Evolutionary conservation across 2,888 invertebrate species (phyloP), one percentile per base, ranked within the genome.

Genomic region (Pyrrhosoma nymphula): DNA sequence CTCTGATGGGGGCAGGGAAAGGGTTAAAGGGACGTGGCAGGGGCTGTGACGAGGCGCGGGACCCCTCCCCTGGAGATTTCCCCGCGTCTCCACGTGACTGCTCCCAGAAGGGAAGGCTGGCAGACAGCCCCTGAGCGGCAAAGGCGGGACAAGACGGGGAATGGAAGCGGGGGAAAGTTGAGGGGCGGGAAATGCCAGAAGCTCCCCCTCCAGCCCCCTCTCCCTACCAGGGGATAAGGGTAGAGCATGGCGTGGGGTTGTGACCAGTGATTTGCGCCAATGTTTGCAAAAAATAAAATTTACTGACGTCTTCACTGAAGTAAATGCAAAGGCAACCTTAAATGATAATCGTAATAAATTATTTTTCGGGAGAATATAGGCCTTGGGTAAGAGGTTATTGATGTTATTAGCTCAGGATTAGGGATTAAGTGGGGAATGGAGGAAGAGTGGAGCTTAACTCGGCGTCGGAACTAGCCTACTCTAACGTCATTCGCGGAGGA

Each of bases 51-150:
- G 47, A 47, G 8, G 47, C 47, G 47, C 47, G 47, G 82, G n/a
- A 3, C 12, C 69, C 12, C n/a, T 4, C n/a, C 12, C 69, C 69
- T n/a, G 23, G 69, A 26, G 69, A 69, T 69, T 69, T 69, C 69
- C 26, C 69, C 69, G 69, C 69, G 69, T 26, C 82, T 35, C 1
- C 82, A 35, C 82, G 82, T 35, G 82, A 82, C 82, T 23, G 60
- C 60, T 60, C 60, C 82, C 82, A 12, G 82, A 82, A 69, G 47
- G 88, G 39, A 47, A 4, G 47, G 47, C 18, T 14, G 47, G 56
- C 39, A 89, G 89, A 89, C 89, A 56, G 89, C 89, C 56, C 89
- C 55, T 16, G 55, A 39, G 56, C 55, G 82, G 30, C 82, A 69
- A 18, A 88, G 47, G 16, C 23, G 47, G 23, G 88, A n/a, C 47